Evolutionary conservation across 2,888 invertebrate genomes (phyloP).

Genomic region (Lycia hirtaria): DNA sequence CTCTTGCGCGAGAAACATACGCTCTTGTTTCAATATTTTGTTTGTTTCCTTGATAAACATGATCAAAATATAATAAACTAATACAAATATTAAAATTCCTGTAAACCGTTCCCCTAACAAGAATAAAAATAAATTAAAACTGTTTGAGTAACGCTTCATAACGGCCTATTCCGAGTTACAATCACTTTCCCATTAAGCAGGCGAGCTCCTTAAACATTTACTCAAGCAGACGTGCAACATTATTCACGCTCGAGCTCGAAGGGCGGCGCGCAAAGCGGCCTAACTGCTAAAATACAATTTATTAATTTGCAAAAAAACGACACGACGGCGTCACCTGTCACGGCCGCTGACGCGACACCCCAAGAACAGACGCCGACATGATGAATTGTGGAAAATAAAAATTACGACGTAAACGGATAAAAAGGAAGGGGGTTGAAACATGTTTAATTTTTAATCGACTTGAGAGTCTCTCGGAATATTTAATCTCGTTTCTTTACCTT

Average conservation of each 20-base stretch:
- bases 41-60: too few relatives aligned
- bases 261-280: conserved; percentile 48
- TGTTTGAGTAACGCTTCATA: conserved; percentile 29
- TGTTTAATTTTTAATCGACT: conserved; percentile 69
- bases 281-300: conserved; percentile 64
- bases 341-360: conserved; percentile 56
- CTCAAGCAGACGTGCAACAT: conserved; percentile 41
- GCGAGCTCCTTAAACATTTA: conserved; percentile 40
- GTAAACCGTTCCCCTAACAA: neutral
- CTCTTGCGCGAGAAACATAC: too few relatives aligned
- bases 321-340: conserved; percentile 65
- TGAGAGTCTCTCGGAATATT: conserved; percentile 48
- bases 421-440: conserved; percentile 53
- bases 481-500: conserved; percentile 46
- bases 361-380: conserved; percentile 58
- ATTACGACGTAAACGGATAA: conserved; percentile 68
- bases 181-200: conserved; percentile 42
- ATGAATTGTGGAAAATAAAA: conserved; percentile 77
- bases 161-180: conserved; percentile 29
- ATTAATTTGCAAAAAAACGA: conserved; percentile 66
- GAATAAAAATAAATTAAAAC: conserved; percentile 10
- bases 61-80: too few relatives aligned
- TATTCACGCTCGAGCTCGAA: conserved; percentile 45
- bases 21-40: too few relatives aligned
- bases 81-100: neutral